Percentiles rank a stretch among this genome's conserved stretches.
Conservation (phyloP, 2,113 vertebrate species). For the Ictalurus furcatus region DNA sequence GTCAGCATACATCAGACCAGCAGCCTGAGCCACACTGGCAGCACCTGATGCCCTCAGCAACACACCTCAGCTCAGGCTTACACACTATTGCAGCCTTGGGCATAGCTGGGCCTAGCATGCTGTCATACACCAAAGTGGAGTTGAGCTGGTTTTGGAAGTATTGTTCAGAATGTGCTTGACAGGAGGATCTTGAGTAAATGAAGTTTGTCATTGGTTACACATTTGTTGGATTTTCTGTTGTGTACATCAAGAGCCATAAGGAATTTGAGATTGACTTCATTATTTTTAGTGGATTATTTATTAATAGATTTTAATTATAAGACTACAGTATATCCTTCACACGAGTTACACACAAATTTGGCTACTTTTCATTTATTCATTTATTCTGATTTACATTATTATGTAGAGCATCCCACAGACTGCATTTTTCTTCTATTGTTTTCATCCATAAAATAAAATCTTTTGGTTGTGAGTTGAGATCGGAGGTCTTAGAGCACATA, state of each 20-base stretch:
- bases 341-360: slow-evolving; percentile 10
- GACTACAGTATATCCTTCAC: neutral
- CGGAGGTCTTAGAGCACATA: neutral
- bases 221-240: slow-evolving; percentile 37
- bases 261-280: neutral
- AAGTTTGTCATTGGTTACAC: neutral
- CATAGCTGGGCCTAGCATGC: slow-evolving; percentile 52
- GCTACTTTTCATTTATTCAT: neutral
- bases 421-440: neutral
- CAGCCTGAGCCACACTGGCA: slow-evolving; percentile 71
- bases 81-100: slow-evolving; percentile 64
- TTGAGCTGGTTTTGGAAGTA: slow-evolving; percentile 54
- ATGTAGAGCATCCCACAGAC: neutral
- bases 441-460: neutral
- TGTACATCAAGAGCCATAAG: neutral
- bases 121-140: slow-evolving; percentile 42
- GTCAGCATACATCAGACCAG: slow-evolving; percentile 69
- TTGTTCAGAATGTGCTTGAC: slow-evolving; percentile 43
- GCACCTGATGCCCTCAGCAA: slow-evolving; percentile 61
- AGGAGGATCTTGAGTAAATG: slow-evolving; percentile 42
- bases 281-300: neutral
- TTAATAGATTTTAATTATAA: slow-evolving; percentile 5
- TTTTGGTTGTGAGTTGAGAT: neutral
- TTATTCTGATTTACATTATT: neutral
- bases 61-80: slow-evolving; percentile 72